Percentiles rank a stretch among this genome's conserved stretches.
Conservation (phyloP, 2,113 vertebrate genomes). For the Platichthys stellatus region DNA sequence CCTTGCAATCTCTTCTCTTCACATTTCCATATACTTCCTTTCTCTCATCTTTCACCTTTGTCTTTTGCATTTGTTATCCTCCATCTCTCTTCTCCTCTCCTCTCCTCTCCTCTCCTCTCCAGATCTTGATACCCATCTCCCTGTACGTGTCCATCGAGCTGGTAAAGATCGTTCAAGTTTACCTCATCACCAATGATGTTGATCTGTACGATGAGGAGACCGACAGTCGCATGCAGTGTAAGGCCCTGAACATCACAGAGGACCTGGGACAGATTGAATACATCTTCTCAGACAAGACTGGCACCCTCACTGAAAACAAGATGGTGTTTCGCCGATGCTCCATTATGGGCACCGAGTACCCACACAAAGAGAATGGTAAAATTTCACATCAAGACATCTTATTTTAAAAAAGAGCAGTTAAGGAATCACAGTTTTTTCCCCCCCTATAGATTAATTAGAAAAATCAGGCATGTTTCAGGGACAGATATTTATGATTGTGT, state of each 20-base stretch:
- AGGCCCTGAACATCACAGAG: constrained; percentile 95
- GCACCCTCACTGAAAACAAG: constrained; percentile 97
- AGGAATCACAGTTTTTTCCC: neutral
- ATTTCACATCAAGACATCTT: neutral
- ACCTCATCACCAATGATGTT: constrained; percentile 92
- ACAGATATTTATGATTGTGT: no score
- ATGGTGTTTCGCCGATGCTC: constrained; percentile 96
- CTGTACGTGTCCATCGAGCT: constrained; percentile 96
- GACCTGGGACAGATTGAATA: constrained; percentile 96
- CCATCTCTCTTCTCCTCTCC: neutral
- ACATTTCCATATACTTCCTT: no score
- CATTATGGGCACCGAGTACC: constrained; percentile 91
- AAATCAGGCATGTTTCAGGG: no score
- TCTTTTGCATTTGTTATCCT: neutral
- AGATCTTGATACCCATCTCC: constrained; percentile 96
- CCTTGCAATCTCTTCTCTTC: no score
- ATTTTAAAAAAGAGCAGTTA: neutral
- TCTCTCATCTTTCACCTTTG: neutral
- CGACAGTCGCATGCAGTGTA: constrained; percentile 88
- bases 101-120: neutral
- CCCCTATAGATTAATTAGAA: no score
- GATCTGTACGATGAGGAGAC: constrained; percentile 91
- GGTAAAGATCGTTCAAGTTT: constrained; percentile 94
- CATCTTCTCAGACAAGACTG: constrained; percentile 97
- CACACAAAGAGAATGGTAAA: constrained; percentile 92